These are phyloP conservation scores for Brachystomella parvula DNA, from an alignment of 1,140 invertebrate genomes.

Conservation along the genomic window DNA sequence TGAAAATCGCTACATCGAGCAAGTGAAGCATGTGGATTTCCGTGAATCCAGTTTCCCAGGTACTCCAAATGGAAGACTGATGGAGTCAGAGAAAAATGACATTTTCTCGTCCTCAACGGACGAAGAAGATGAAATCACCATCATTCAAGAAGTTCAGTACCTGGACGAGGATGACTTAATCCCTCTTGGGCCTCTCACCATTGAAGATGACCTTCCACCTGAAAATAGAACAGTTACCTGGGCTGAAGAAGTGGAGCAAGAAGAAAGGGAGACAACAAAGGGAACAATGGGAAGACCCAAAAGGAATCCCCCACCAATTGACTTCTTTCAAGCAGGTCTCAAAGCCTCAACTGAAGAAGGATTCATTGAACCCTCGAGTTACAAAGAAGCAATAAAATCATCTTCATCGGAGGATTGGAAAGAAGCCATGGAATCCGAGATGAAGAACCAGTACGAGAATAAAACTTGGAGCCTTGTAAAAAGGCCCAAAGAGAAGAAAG, in stretches of 20 bases:
- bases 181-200: not conserved
- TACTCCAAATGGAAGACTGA: not conserved
- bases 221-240: too few species aligned
- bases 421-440: constrained; percentile 13
- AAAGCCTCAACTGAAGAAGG: too few species aligned
- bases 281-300: too few species aligned
- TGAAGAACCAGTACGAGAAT: constrained; percentile 5
- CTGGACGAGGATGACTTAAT: not conserved
- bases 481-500: not conserved
- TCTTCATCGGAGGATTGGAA: not conserved
- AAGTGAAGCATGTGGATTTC: constrained; percentile 1
- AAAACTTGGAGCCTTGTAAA: not conserved
- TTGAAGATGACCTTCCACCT: not conserved
- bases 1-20: not conserved
- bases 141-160: too few species aligned
- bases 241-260: not conserved
- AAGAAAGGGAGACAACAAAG: not conserved
- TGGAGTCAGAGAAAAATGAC: too few species aligned
- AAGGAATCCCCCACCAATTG: not conserved
- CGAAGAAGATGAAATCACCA: too few species aligned
- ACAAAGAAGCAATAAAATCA: constrained; percentile 1
- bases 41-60: not conserved
- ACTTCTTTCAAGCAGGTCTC: not conserved
- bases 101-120: too few species aligned
- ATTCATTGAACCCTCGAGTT: not conserved